phyloP scores from a whole-genome alignment of 1,140 invertebrate species.

The Mizuhopecten yessoensis region DNA sequence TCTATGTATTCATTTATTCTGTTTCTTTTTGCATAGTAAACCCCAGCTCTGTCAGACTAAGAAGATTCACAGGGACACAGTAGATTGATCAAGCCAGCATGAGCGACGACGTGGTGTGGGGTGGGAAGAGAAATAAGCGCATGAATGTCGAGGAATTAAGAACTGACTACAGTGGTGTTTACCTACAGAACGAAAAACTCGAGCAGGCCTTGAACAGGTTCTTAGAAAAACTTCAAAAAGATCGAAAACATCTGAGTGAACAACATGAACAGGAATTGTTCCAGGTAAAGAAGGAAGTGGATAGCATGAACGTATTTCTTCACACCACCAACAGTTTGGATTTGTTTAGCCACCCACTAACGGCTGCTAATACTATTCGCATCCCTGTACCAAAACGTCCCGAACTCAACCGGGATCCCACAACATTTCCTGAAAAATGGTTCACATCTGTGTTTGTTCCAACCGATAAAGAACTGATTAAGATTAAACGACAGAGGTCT shows the following conservation, averaged over 20 bases:
- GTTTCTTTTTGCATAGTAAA: not conserved
- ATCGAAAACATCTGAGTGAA: not conserved
- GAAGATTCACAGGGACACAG: not conserved
- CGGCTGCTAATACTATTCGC: not conserved
- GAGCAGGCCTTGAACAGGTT: not conserved
- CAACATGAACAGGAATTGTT: not conserved
- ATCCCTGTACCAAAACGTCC: slow-evolving; percentile 13
- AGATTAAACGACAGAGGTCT: not conserved
- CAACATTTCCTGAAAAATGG: not conserved
- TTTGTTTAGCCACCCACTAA: not conserved
- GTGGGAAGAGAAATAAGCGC: not conserved
- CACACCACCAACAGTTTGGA: not conserved
- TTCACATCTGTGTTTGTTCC: slow-evolving; percentile 2
- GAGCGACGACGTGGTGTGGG: slow-evolving; percentile 8
- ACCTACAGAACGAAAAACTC: slow-evolving; percentile 16
- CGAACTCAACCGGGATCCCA: not conserved
- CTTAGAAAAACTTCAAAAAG: slow-evolving; percentile 20
- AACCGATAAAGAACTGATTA: not conserved
- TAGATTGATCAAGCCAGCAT: not conserved
- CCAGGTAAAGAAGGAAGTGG: not conserved
- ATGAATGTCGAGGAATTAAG: not conserved
- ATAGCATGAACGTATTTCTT: slow-evolving; percentile 18
- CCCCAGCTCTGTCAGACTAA: not conserved
- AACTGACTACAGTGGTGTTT: slow-evolving; percentile 8
- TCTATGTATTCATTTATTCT: not conserved